These are phyloP conservation scores for Daktulosphaira vitifoliae DNA, from an alignment of 1,140 invertebrate species.

Conservation along the genomic window DNA sequence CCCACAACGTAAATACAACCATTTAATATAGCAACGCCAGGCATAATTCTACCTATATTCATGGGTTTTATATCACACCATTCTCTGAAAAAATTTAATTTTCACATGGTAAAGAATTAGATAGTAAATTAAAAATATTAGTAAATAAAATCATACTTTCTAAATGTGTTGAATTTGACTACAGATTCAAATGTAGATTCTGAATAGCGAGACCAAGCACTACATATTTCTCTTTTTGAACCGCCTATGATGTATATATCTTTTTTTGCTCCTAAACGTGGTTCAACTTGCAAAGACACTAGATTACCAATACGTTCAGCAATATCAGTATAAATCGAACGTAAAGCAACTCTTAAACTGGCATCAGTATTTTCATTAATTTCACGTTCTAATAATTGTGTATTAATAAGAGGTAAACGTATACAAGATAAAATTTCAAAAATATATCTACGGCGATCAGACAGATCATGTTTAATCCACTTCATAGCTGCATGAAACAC, in stretches of 20 bases:
- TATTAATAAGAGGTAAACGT: constrained; percentile 73
- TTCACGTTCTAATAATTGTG: constrained; percentile 68
- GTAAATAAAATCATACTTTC: constrained; percentile 47
- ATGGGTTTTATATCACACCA: constrained; percentile 75
- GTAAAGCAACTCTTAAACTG: constrained; percentile 67
- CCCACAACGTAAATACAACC: constrained; percentile 86
- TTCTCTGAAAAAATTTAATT: constrained; percentile 55
- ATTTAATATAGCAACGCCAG: constrained; percentile 79
- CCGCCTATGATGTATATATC: constrained; percentile 86
- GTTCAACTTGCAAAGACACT: constrained; percentile 64
- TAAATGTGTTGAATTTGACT: constrained; percentile 70
- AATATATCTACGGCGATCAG: constrained; percentile 67
- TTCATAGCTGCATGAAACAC: constrained; percentile 82
- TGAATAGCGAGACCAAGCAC: constrained; percentile 51
- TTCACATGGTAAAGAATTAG: too few relatives aligned
- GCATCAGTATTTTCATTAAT: constrained; percentile 72
- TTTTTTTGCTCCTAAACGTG: constrained; percentile 72
- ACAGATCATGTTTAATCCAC: constrained; percentile 80
- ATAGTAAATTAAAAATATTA: not conserved
- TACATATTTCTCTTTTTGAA: constrained; percentile 65
- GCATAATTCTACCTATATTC: constrained; percentile 76
- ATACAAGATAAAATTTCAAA: constrained; percentile 80
- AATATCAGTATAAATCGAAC: constrained; percentile 74
- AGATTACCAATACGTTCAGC: constrained; percentile 65
- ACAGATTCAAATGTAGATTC: constrained; percentile 70